These are phyloP conservation scores for Lytechinus pictus DNA, from an alignment of 35 echinoderm and acorn worm species.

Conservation along the genomic window DNA sequence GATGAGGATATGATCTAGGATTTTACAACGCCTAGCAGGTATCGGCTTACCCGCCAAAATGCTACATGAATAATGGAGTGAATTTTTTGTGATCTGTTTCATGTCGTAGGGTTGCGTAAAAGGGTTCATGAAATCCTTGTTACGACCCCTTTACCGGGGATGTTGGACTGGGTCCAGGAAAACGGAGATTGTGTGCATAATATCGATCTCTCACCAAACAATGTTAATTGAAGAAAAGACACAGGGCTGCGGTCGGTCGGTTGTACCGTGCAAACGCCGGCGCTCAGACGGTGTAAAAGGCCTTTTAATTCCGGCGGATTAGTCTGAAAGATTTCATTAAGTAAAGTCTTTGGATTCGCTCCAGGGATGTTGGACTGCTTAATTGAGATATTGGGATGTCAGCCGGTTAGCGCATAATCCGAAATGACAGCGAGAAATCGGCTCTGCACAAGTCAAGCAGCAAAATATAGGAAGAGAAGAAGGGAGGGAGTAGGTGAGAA, in stretches of 20 bases:
- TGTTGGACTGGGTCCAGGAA: background rate
- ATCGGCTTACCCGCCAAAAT: background rate
- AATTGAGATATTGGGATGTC: slow-evolving; percentile 37
- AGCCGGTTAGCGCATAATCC: slow-evolving; percentile 8
- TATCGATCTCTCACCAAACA: slow-evolving; percentile 19
- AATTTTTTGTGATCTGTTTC: background rate
- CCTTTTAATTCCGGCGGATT: slow-evolving; percentile 33
- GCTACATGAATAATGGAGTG: background rate
- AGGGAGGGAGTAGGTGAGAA: background rate
- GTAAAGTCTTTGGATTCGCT: slow-evolving; percentile 16
- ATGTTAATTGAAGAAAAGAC: slow-evolving; percentile 36
- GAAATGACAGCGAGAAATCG: background rate
- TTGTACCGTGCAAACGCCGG: background rate
- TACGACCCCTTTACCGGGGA: background rate
- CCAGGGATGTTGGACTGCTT: background rate
- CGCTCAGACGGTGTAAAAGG: slow-evolving; percentile 19
- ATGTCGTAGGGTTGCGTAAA: background rate
- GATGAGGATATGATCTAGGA: background rate
- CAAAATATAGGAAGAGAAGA: background rate
- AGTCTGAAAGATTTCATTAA: slow-evolving; percentile 34
- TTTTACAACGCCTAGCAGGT: background rate
- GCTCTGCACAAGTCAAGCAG: background rate
- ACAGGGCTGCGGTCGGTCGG: background rate
- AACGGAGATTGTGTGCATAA: background rate
- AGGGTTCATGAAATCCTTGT: background rate